Percentiles rank a stretch among this genome's conserved stretches.
Evolutionary conservation across 2,888 invertebrate genomes (phyloP).

Genomic region (Slavum lentiscoides): DNA sequence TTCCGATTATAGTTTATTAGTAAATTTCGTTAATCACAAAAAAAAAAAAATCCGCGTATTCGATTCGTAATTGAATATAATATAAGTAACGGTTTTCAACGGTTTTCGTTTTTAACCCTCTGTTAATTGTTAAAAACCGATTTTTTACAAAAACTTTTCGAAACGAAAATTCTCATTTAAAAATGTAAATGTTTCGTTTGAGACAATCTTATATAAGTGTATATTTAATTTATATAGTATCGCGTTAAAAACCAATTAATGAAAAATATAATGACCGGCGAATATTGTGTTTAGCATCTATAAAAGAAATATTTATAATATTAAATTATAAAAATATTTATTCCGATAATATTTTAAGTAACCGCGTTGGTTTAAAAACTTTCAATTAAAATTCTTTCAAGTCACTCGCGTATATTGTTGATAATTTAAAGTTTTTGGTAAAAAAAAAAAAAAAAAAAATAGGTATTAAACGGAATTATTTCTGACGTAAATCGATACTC

Average conservation of each 20-base stretch:
- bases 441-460: background rate
- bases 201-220: background rate
- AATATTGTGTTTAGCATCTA: background rate
- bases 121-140: background rate
- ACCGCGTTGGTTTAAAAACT: background rate
- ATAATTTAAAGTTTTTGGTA: conserved; percentile 7
- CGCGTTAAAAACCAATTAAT: background rate
- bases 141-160: background rate
- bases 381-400: conserved; percentile 25
- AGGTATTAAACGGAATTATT: background rate
- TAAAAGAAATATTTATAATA: background rate
- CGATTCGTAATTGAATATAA: too few species aligned
- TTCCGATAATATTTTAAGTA: conserved; percentile 1
- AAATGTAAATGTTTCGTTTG: background rate
- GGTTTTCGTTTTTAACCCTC: background rate
- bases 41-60: too few species aligned
- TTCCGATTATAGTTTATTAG: too few species aligned
- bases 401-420: background rate
- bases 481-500: background rate
- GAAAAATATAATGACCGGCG: background rate
- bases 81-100: too few species aligned
- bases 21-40: too few species aligned
- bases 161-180: background rate
- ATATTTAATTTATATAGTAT: background rate
- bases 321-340: background rate